Conservation (phyloP, 2,797 vertebrate species). For the Neostethus bicornis region DNA sequence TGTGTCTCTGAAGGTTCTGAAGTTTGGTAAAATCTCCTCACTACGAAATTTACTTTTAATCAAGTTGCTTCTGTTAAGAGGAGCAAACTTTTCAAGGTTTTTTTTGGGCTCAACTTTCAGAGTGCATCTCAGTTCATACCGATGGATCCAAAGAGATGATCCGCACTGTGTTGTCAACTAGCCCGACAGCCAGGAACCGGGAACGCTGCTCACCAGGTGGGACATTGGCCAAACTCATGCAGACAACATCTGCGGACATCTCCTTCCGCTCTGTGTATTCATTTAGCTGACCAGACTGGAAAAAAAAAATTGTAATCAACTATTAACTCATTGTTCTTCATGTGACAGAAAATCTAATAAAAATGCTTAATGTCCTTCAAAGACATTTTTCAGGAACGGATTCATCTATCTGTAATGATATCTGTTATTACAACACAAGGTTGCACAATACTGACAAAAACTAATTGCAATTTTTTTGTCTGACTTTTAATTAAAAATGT, state of each 20-base stretch:
- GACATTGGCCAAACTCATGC: slow-evolving; percentile 98
- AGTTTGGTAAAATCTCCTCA: no score
- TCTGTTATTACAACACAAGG: no score
- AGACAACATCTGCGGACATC: slow-evolving; percentile 98
- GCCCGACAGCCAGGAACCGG: slow-evolving; percentile 93
- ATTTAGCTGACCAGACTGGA: slow-evolving; percentile 94
- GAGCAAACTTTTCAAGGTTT: no score
- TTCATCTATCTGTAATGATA: no score
- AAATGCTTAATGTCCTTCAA: no score
- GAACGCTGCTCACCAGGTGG: slow-evolving; percentile 97
- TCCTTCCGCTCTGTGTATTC: slow-evolving; percentile 98
- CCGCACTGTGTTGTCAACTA: slow-evolving; percentile 97
- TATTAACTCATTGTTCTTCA: no score
- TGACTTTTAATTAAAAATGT: no score
- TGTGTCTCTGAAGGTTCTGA: background rate
- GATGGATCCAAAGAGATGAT: slow-evolving; percentile 98
- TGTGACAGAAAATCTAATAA: no score
- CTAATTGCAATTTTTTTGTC: no score
- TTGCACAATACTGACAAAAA: no score
- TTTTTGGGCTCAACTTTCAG: background rate
- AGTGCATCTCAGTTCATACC: slow-evolving; percentile 72
- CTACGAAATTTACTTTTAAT: background rate
- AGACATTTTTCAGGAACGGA: no score
- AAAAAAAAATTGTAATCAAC: no score
- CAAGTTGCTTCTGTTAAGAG: background rate